These are phyloP conservation scores for Calidris pygmaea DNA, from an alignment of 2,113 vertebrate genomes.

Conservation along the genomic window DNA sequence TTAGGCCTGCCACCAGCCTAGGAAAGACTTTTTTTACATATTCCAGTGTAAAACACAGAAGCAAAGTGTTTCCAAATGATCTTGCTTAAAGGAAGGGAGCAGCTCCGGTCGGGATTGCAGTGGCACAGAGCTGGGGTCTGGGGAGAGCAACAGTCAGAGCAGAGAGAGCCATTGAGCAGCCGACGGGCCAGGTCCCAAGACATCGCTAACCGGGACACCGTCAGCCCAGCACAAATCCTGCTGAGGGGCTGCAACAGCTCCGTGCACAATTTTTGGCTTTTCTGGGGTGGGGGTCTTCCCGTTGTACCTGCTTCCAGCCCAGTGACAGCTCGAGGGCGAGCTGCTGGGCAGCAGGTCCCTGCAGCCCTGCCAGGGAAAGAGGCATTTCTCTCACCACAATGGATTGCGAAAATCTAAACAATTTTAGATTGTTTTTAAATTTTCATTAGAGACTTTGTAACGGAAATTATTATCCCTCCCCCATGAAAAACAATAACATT, in stretches of 20 bases:
- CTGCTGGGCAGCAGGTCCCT: fast-evolving
- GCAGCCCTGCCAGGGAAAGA: background rate
- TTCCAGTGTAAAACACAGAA: constrained; percentile 1
- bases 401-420: background rate
- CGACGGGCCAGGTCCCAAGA: background rate
- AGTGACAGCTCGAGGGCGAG: background rate
- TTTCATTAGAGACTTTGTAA: background rate
- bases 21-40: constrained; percentile 70
- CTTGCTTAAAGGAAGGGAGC: background rate
- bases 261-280: background rate
- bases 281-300: background rate
- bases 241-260: fast-evolving
- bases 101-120: fast-evolving
- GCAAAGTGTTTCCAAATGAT: background rate
- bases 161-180: too few relatives aligned
- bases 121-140: fast-evolving
- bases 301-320: background rate
- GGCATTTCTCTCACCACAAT: background rate
- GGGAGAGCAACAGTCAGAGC: fast-evolving
- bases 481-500: background rate
- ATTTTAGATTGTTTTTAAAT: background rate
- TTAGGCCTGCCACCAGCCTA: constrained; percentile 74
- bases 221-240: background rate
- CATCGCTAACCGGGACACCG: fast-evolving
- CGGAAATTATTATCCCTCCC: background rate